A percentile compares a stretch with the other conserved stretches of the same genome.
These are phyloP conservation scores for Discoglossus pictus DNA, from an alignment of 2,797 vertebrate genomes.

Conservation along the genomic window DNA sequence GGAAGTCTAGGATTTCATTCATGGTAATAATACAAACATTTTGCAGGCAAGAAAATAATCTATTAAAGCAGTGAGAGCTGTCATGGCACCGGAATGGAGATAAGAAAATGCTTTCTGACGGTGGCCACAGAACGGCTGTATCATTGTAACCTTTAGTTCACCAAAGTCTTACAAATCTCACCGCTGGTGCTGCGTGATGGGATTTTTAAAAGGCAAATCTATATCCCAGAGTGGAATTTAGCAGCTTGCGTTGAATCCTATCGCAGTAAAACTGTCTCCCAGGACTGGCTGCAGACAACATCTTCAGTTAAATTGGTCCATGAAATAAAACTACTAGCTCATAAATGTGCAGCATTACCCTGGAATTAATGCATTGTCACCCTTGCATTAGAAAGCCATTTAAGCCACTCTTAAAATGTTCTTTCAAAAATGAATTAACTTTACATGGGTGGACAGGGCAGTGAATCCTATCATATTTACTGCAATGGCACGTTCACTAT, in stretches of 20 bases:
- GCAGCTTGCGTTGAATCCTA: constrained; percentile 35
- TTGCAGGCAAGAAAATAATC: too few species aligned
- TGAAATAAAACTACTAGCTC: constrained; percentile 68
- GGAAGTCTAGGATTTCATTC: too few species aligned
- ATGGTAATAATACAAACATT: too few species aligned
- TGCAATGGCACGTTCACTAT: neutral
- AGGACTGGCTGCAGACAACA: constrained; percentile 54
- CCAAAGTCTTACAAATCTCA: neutral
- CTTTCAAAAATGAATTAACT: constrained; percentile 57
- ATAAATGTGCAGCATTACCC: constrained; percentile 66
- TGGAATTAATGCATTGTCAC: constrained; percentile 69
- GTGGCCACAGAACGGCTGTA: too few species aligned
- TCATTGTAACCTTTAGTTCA: too few species aligned
- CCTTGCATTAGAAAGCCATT: constrained; percentile 66
- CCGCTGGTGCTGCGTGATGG: neutral
- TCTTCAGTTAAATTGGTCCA: constrained; percentile 66
- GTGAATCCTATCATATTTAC: constrained; percentile 42
- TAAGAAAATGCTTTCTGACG: too few species aligned
- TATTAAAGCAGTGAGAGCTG: too few species aligned
- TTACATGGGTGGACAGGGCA: constrained; percentile 49
- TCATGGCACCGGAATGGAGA: too few species aligned
- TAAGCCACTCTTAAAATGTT: constrained; percentile 62
- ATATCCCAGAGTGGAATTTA: neutral
- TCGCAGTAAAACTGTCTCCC: constrained; percentile 59
- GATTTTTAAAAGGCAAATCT: neutral